phyloP scores from a whole-genome alignment of 2,113 vertebrate species.

The Neofelis nebulosa region DNA sequence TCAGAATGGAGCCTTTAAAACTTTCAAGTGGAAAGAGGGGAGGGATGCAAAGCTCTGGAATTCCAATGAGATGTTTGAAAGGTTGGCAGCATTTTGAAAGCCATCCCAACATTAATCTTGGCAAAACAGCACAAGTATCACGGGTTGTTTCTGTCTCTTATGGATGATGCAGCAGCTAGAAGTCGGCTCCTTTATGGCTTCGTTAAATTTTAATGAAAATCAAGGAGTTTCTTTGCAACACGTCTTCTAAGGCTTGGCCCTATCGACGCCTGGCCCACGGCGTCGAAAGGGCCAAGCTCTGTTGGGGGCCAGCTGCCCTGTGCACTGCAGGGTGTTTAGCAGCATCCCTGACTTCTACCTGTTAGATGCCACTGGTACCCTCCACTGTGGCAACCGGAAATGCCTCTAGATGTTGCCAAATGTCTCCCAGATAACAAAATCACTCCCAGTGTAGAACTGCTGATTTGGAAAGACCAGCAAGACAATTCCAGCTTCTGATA shows the following conservation, averaged over 20 bases:
- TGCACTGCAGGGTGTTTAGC: rapidly evolving
- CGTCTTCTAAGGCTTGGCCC: neutral
- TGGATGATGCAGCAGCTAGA: neutral
- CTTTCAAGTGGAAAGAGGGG: neutral
- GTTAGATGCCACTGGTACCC: neutral
- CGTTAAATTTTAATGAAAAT: slow-evolving; percentile 49
- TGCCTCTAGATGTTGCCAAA: neutral
- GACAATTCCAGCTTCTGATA: neutral
- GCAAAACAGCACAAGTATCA: neutral
- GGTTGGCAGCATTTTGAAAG: neutral
- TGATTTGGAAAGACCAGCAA: slow-evolving; percentile 8
- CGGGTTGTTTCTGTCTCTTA: neutral
- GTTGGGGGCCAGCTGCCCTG: neutral
- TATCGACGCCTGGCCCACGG: neutral
- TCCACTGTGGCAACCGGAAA: neutral
- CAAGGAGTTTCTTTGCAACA: neutral
- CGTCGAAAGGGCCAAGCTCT: rapidly evolving
- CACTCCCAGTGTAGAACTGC: neutral
- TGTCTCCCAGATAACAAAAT: neutral
- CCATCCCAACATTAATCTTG: neutral
- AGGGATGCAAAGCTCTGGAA: neutral
- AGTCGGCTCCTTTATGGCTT: neutral
- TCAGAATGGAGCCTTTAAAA: neutral
- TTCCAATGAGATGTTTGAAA: neutral
- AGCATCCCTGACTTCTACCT: neutral